phyloP scores from a whole-genome alignment of 2,113 vertebrate species.

The Eolophus roseicapilla region DNA sequence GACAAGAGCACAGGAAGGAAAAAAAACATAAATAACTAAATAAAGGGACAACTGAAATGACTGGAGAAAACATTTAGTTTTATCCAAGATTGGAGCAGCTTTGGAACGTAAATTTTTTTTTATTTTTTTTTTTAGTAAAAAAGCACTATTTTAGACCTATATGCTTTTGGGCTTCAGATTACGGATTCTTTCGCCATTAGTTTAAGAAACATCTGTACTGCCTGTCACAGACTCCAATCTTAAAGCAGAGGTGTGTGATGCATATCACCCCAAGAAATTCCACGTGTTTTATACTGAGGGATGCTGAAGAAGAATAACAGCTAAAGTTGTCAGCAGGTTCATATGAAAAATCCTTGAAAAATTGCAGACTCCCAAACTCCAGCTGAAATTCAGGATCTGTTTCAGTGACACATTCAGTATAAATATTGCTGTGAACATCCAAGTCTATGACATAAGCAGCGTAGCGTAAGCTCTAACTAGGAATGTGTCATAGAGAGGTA shows the following conservation, averaged over 20 bases:
- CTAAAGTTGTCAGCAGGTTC: background rate
- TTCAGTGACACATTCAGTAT: background rate
- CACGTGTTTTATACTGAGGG: background rate
- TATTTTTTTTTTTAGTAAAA: background rate
- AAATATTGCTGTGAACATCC: background rate
- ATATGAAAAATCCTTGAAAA: slow-evolving; percentile 7
- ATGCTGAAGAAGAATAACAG: background rate
- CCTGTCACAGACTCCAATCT: background rate
- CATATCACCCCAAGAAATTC: background rate
- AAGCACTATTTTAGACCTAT: background rate
- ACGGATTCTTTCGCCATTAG: background rate
- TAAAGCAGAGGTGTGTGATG: background rate
- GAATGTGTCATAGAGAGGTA: background rate
- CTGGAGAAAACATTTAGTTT: background rate
- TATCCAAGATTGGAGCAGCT: background rate
- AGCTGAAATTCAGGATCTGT: background rate
- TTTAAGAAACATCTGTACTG: background rate
- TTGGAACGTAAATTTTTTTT: background rate
- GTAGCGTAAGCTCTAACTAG: background rate
- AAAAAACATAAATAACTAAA: background rate
- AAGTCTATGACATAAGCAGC: background rate
- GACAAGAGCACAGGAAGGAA: background rate
- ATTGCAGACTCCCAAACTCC: background rate
- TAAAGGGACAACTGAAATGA: background rate
- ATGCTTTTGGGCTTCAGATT: background rate